Percentiles rank a stretch among this genome's conserved stretches.
phyloP scores from a whole-genome alignment of 1,140 invertebrate genomes.

The Streblospio benedicti region DNA sequence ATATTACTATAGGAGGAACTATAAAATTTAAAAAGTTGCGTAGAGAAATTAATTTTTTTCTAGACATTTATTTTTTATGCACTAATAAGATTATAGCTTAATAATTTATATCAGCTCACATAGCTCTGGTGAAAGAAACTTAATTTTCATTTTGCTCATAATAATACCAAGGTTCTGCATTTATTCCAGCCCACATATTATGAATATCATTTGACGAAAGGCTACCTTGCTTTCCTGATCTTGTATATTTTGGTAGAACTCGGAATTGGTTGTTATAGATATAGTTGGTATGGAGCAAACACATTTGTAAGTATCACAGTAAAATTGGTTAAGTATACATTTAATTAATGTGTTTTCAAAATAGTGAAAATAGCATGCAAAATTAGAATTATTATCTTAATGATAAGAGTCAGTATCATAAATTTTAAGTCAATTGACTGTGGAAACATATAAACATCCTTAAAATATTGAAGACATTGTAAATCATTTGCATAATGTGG shows the following conservation, averaged over 20 bases:
- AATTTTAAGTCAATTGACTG: neutral
- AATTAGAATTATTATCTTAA: neutral
- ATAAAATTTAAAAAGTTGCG: neutral
- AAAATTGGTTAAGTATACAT: neutral
- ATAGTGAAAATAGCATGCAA: neutral
- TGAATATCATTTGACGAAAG: constrained; percentile 14
- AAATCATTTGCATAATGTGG: neutral
- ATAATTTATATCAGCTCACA: neutral
- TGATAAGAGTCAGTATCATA: neutral
- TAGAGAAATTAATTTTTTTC: neutral
- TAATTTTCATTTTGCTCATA: neutral
- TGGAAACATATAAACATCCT: neutral
- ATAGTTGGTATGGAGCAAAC: constrained; percentile 17
- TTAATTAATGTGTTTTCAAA: neutral
- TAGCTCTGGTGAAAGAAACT: neutral
- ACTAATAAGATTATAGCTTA: neutral
- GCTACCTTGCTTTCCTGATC: constrained; percentile 10
- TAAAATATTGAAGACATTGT: neutral
- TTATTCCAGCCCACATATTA: constrained; percentile 17
- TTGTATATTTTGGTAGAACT: constrained; percentile 15
- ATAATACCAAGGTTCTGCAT: neutral
- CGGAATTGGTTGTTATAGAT: constrained; percentile 11
- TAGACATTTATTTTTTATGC: neutral
- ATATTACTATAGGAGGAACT: neutral
- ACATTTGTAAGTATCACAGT: constrained; percentile 16